Conservation (phyloP, 1,140 invertebrate genomes). For the Frieseomelitta varia region DNA sequence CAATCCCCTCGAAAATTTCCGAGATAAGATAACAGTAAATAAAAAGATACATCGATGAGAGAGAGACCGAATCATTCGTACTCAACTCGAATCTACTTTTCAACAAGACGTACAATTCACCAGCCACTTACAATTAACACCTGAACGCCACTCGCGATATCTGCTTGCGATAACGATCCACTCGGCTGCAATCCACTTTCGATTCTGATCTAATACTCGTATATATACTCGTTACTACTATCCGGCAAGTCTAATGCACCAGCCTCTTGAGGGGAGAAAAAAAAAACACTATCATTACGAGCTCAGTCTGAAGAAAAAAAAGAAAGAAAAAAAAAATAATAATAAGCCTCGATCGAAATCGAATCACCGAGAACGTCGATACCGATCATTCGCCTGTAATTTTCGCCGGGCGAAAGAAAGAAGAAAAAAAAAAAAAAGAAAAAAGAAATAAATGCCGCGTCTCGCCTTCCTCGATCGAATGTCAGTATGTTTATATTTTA, state of each 20-base stretch:
- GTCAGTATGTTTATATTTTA: constrained; percentile 60
- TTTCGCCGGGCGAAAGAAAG: background rate
- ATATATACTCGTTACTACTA: background rate
- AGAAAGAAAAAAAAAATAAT: too few species aligned
- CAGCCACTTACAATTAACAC: background rate
- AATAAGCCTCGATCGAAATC: background rate
- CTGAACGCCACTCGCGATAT: background rate
- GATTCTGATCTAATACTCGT: background rate
- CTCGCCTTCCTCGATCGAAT: constrained; percentile 10
- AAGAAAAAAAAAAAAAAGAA: background rate
- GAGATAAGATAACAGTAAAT: background rate
- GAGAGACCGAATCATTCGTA: background rate
- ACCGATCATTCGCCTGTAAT: background rate
- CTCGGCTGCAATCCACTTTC: background rate
- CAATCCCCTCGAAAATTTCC: background rate
- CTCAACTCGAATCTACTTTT: background rate
- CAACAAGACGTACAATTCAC: background rate
- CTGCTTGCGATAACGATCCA: background rate
- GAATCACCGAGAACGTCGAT: background rate
- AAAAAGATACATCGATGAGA: background rate
- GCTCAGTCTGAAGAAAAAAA: background rate
- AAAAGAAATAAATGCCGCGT: too few species aligned
- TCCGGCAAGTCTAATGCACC: too few species aligned
- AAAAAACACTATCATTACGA: background rate
- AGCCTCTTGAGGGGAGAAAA: too few species aligned